These are phyloP conservation scores for Arctopsyche grandis DNA, from an alignment of 1,140 invertebrate genomes.

Conservation along the genomic window DNA sequence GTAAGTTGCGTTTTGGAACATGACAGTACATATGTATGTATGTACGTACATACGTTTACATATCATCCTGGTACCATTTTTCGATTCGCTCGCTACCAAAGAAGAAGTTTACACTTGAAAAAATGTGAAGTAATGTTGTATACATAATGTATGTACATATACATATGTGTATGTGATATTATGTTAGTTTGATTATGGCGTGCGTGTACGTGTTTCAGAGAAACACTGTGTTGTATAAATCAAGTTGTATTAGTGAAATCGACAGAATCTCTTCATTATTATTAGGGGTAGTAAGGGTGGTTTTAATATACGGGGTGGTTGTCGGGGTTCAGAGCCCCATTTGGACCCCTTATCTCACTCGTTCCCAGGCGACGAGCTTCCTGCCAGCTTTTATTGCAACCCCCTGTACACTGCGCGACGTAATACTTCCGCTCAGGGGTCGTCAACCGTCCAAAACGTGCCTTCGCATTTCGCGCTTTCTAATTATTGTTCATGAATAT, in stretches of 20 bases:
- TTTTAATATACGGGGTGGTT: constrained; percentile 11
- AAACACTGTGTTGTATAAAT: neutral
- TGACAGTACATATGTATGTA: no score
- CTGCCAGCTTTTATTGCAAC: constrained; percentile 28
- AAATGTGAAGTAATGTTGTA: no score
- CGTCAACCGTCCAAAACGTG: neutral
- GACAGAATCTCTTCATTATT: constrained; percentile 32
- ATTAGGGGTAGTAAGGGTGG: constrained; percentile 7
- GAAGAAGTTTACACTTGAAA: no score
- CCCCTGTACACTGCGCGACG: neutral
- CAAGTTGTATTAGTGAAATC: constrained; percentile 18
- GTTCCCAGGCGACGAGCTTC: constrained; percentile 26
- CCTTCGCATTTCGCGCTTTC: neutral
- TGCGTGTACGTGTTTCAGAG: no score
- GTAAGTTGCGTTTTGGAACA: no score
- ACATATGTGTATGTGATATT: no score
- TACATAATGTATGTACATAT: no score
- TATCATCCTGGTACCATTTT: no score
- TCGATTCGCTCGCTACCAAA: no score
- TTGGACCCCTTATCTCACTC: constrained; percentile 21
- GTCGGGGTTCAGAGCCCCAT: constrained; percentile 10
- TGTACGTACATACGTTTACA: no score
- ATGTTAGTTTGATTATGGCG: no score
- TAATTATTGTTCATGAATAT: no score
- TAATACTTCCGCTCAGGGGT: constrained; percentile 27